phyloP scores from a whole-genome alignment of 2,113 vertebrate genomes.

The Heptranchias perlo region DNA sequence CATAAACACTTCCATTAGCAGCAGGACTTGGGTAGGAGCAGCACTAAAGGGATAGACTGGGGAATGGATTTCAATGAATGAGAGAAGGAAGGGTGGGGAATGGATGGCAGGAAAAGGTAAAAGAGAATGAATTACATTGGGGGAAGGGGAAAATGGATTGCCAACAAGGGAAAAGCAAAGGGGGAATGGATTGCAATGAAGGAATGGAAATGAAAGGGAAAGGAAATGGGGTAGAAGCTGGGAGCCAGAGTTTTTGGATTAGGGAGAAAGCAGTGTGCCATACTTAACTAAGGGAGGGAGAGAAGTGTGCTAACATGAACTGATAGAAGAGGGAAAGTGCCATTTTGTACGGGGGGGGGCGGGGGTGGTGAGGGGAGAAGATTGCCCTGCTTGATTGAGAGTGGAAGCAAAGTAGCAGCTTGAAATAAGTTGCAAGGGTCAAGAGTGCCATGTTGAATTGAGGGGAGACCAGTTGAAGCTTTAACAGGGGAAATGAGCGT shows the following conservation, averaged over 20 bases:
- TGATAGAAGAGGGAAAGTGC: neutral
- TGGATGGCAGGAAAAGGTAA: too few relatives aligned
- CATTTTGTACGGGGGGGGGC: neutral
- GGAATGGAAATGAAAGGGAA: neutral
- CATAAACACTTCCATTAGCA: neutral
- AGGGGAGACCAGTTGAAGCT: neutral
- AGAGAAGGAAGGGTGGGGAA: too few relatives aligned
- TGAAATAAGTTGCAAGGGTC: neutral
- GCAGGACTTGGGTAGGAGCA: neutral
- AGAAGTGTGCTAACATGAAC: neutral
- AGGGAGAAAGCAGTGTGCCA: too few relatives aligned
- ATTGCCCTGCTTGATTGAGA: neutral
- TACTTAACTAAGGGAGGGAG: too few relatives aligned
- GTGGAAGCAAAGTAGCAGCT: neutral
- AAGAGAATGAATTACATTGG: neutral
- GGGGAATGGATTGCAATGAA: neutral
- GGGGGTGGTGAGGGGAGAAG: too few relatives aligned
- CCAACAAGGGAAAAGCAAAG: too few relatives aligned
- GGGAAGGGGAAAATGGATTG: neutral
- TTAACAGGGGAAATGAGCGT: neutral
- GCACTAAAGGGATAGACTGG: too few relatives aligned
- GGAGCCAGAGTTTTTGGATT: too few relatives aligned
- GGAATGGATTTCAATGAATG: too few relatives aligned
- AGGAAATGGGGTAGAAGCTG: neutral
- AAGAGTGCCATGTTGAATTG: neutral